A percentile compares a stretch with the other conserved stretches of the same genome.
Conservation (phyloP, 2,888 invertebrate genomes). For the Clunio marinus region DNA sequence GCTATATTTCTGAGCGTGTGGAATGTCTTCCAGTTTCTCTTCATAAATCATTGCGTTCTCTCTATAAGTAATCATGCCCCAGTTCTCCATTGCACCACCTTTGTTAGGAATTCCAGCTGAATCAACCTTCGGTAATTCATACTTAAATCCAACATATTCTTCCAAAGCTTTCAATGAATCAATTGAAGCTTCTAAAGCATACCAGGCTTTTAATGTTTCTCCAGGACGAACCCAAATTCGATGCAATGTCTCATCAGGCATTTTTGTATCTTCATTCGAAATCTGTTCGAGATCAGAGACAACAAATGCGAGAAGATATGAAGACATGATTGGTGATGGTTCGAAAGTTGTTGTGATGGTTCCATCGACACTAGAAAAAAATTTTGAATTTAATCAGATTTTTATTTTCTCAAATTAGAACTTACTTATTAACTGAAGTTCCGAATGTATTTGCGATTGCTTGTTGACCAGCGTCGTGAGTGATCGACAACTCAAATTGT, state of each 20-base stretch:
- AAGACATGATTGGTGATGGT: slow-evolving; percentile 9
- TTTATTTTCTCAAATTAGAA: not conserved
- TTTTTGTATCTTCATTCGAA: not conserved
- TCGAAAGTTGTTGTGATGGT: slow-evolving; percentile 41
- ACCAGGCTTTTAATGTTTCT: not conserved
- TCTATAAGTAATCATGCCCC: slow-evolving; percentile 11
- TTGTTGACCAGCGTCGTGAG: not conserved
- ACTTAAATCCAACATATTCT: not conserved
- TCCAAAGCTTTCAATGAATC: slow-evolving; percentile 14
- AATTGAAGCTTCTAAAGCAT: not conserved
- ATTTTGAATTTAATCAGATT: not conserved
- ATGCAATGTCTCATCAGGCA: not conserved
- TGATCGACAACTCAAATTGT: slow-evolving; percentile 3
- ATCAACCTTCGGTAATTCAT: slow-evolving; percentile 22
- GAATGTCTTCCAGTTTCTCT: not conserved
- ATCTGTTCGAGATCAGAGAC: slow-evolving; percentile 17
- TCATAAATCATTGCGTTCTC: slow-evolving; percentile 26
- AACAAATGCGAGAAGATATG: slow-evolving; percentile 18
- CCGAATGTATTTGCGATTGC: slow-evolving; percentile 12
- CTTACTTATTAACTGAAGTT: not conserved
- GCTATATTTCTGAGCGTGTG: not conserved
- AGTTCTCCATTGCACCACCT: slow-evolving; percentile 31
- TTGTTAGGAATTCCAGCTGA: slow-evolving; percentile 22
- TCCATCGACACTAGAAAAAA: slow-evolving; percentile 14
- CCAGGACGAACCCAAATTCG: slow-evolving; percentile 27